Evolutionary conservation across 2,113 vertebrate species (phyloP).

Genomic region (Centropus unirufus): DNA sequence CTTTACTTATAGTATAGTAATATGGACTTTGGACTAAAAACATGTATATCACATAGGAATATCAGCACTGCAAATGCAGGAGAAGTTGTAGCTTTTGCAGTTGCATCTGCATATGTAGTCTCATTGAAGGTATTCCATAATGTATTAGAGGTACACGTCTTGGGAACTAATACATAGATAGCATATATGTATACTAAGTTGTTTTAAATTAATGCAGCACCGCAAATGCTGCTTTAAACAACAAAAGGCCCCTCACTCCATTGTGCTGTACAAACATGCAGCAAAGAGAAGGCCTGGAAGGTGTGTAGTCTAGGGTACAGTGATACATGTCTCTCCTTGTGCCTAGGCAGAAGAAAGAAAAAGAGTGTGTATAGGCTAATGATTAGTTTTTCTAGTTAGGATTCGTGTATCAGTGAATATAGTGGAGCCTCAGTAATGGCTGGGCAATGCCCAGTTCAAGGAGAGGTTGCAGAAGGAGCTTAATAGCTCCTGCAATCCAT

Average conservation of each 20-base stretch:
- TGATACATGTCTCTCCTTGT: not conserved
- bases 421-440: not conserved
- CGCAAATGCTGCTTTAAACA: not conserved
- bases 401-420: not conserved
- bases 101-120: not conserved
- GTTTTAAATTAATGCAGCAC: not conserved
- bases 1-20: not conserved
- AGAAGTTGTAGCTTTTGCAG: not conserved
- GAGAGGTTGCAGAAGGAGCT: not conserved
- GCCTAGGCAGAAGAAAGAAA: not conserved
- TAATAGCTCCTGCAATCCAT: not conserved
- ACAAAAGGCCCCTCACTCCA: not conserved
- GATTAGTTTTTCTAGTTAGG: not conserved
- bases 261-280: not conserved
- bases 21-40: not conserved
- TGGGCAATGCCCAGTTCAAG: not conserved
- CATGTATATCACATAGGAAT: not conserved
- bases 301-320: not conserved
- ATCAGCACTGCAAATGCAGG: not conserved
- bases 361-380: not conserved
- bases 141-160: not conserved
- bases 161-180: not conserved
- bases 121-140: not conserved
- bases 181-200: rapidly evolving
- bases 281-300: not conserved